Percentiles rank a stretch among this genome's conserved stretches.
These are phyloP conservation scores for Lasioglossum lativentre DNA, from an alignment of 2,888 invertebrate species.

Conservation along the genomic window DNA sequence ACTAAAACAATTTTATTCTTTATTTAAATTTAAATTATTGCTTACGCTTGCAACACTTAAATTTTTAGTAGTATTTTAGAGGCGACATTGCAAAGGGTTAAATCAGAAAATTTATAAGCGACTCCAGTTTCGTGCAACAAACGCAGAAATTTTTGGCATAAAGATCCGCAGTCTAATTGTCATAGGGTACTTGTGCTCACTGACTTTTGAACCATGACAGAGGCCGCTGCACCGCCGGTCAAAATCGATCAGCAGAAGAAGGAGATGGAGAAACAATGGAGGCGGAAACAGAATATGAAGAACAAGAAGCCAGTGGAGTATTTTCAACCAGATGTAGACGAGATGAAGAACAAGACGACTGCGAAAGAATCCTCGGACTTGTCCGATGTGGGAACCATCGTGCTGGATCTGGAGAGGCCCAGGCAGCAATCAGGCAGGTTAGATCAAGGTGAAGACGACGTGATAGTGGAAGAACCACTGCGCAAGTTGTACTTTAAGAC, in stretches of 20 bases:
- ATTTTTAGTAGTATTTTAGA: too few species aligned
- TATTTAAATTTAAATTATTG: too few species aligned
- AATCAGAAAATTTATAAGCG: not conserved
- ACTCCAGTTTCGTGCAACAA: not conserved
- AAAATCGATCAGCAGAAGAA: slow-evolving; percentile 30
- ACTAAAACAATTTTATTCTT: too few species aligned
- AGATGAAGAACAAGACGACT: slow-evolving; percentile 31
- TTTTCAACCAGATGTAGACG: slow-evolving; percentile 61
- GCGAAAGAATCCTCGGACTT: not conserved
- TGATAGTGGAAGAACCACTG: not conserved
- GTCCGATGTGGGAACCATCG: not conserved
- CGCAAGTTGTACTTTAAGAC: not conserved
- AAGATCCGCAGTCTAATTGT: not conserved
- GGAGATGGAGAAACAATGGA: slow-evolving; percentile 43
- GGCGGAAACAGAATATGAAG: slow-evolving; percentile 51
- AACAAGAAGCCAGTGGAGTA: slow-evolving; percentile 69
- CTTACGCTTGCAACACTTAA: too few species aligned
- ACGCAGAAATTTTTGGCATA: not conserved
- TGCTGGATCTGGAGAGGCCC: slow-evolving; percentile 30
- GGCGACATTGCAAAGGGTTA: too few species aligned
- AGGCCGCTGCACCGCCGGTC: not conserved
- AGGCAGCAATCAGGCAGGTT: slow-evolving; percentile 23
- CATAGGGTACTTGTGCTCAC: not conserved
- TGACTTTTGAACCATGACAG: slow-evolving; percentile 2
- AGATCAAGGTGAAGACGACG: slow-evolving; percentile 55